phyloP scores from a whole-genome alignment of 2,113 vertebrate genomes.

The Eretmochelys imbricata region DNA sequence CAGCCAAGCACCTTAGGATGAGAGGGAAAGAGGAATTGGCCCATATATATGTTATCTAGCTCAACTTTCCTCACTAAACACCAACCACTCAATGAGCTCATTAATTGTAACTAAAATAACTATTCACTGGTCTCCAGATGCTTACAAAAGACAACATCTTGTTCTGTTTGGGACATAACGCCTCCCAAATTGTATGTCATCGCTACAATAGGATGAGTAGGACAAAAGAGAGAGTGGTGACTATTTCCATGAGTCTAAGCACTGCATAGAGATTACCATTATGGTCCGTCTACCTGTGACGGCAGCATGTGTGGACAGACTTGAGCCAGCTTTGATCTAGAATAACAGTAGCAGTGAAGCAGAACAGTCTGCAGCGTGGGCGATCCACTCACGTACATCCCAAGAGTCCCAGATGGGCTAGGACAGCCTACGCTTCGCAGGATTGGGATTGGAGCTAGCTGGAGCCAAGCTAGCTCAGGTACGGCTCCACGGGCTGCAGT shows the following conservation, averaged over 20 bases:
- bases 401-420: too few relatives aligned
- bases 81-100: conserved; percentile 9
- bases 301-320: not conserved
- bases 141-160: not conserved
- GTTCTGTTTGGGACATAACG: conserved; percentile 3
- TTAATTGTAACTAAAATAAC: not conserved
- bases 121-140: conserved; percentile 10
- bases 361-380: too few relatives aligned
- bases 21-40: not conserved
- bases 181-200: not conserved
- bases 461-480: too few relatives aligned
- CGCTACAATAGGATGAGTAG: not conserved
- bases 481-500: not conserved
- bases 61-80: not conserved
- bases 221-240: not conserved
- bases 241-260: not conserved
- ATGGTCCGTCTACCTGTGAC: too few relatives aligned
- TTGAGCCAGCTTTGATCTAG: not conserved
- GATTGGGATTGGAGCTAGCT: too few relatives aligned
- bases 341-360: too few relatives aligned
- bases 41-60: not conserved
- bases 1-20: not conserved
- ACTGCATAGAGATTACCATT: not conserved
- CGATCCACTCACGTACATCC: too few relatives aligned
- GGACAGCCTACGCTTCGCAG: too few relatives aligned